phyloP scores from a whole-genome alignment of 2,888 invertebrate species.

The Eurytoma adleriae region DNA sequence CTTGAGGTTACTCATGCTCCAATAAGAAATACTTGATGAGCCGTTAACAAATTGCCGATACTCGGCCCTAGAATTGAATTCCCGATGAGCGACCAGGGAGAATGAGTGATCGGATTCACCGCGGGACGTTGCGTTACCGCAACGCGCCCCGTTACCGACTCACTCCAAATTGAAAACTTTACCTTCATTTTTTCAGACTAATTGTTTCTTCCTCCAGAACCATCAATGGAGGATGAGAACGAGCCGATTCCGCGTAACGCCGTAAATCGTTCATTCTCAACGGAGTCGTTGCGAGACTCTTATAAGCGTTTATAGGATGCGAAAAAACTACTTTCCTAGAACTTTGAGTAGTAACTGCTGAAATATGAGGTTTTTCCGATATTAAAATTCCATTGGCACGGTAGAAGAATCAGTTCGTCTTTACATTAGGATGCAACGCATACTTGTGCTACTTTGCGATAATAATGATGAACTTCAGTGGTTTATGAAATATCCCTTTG shows the following conservation, averaged over 20 bases:
- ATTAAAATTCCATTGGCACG: constrained; percentile 27
- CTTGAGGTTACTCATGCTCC: constrained; percentile 20
- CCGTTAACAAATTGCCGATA: constrained; percentile 24
- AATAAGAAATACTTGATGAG: constrained; percentile 30
- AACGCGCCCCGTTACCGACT: constrained; percentile 14
- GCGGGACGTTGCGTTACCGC: constrained; percentile 31
- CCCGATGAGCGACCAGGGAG: constrained; percentile 26
- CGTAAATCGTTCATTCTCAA: constrained; percentile 25
- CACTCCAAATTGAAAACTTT: constrained; percentile 29
- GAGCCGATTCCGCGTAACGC: constrained; percentile 20
- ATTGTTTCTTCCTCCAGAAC: constrained; percentile 16
- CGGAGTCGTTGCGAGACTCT: too few relatives aligned
- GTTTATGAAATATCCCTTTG: too few relatives aligned
- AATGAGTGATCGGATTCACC: constrained; percentile 32
- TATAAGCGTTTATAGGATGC: not conserved
- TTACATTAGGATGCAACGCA: too few relatives aligned
- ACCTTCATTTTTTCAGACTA: constrained; percentile 30
- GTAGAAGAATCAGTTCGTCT: not conserved
- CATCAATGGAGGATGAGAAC: constrained; percentile 27
- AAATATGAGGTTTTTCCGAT: constrained; percentile 33
- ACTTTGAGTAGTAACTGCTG: constrained; percentile 5
- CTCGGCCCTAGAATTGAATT: constrained; percentile 23
- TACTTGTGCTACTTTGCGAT: too few relatives aligned
- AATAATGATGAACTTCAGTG: too few relatives aligned
- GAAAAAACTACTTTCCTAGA: constrained; percentile 4